Evolutionary conservation across 2,113 vertebrate genomes (phyloP), one percentile per base, ranked within the genome.

Genomic region (Oncorhynchus keta): DNA sequence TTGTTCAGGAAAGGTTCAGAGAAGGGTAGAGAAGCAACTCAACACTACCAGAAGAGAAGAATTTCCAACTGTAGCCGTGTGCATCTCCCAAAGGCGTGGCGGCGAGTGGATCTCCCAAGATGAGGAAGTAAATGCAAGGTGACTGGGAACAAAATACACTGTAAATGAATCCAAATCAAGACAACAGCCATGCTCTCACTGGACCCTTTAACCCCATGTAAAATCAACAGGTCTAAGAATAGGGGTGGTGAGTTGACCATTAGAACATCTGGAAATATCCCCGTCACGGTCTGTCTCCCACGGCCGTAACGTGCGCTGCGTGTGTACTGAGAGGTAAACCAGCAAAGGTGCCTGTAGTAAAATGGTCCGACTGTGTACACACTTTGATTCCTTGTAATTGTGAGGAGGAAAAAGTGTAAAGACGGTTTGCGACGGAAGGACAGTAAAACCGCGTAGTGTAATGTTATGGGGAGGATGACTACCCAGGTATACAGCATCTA

Each of bases 1-100:
- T 14, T 67, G 74, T 83, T 70, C 68, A 28, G 81, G 78, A 74
- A 73, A 49, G 20, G 67, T 76, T 76, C 69, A n/a, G 75, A 84
- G 84, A 71, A 81, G 66, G 76, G 82, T 69, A 80, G 86, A 79
- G 18, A 24, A 62, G n/a, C 8, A 62, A 2, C 5, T n/a, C 18
- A 62, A 62, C 59, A 62, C 59, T 22, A 45, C 39, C 9, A 45
- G 39, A 45, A 22, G n/a, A 62, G 6, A 3, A 62, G 59, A 62
- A 22, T 62, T 8, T 62, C 0, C 51, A 45, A 55, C 14, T 62
- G n/a, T 62, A 16, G 59, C 2, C 9, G 55, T 57, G 55, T 57
- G 55, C 20, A 20, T 57, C 14, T 57, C 39, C 39, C 39, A 45
- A 45, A 45, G 2, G 39, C 39, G 9, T 45, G 39, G 39, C 11